phyloP scores from a whole-genome alignment of 2,888 invertebrate genomes.

The Cistogaster globosa region DNA sequence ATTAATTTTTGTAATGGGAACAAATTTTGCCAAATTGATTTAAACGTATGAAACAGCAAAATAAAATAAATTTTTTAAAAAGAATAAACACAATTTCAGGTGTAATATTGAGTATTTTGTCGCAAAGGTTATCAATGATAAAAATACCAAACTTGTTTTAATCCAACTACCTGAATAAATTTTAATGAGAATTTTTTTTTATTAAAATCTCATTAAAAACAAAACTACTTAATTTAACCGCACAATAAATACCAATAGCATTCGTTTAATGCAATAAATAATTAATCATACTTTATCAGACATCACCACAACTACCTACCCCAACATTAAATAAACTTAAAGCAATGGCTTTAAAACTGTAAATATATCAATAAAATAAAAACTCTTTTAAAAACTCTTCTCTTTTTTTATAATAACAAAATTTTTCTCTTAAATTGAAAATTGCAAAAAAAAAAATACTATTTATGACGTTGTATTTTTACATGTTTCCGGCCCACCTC shows the following conservation, averaged over 20 bases:
- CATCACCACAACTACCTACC: not conserved
- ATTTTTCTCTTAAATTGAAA: constrained; percentile 33
- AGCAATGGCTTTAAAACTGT: constrained; percentile 53
- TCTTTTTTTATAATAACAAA: not conserved
- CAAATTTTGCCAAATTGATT: no score
- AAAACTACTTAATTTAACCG: not conserved
- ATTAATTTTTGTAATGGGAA: no score
- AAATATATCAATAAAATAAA: not conserved
- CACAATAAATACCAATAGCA: constrained; percentile 5
- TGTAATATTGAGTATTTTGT: no score
- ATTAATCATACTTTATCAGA: constrained; percentile 22
- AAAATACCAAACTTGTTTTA: no score
- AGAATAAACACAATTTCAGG: no score
- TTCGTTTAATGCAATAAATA: constrained; percentile 7
- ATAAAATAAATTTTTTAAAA: no score
- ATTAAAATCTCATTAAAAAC: not conserved
- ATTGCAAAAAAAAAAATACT: constrained; percentile 2
- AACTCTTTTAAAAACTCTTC: constrained; percentile 10
- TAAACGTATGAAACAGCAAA: no score
- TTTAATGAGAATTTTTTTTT: no score
- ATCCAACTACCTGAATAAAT: no score
- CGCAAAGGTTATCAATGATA: no score
- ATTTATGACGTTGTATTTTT: constrained; percentile 57
- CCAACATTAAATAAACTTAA: constrained; percentile 3
- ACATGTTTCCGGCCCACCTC: constrained; percentile 70